These are phyloP conservation scores for Xiphias gladius DNA, from an alignment of 2,113 vertebrate species.

Conservation along the genomic window DNA sequence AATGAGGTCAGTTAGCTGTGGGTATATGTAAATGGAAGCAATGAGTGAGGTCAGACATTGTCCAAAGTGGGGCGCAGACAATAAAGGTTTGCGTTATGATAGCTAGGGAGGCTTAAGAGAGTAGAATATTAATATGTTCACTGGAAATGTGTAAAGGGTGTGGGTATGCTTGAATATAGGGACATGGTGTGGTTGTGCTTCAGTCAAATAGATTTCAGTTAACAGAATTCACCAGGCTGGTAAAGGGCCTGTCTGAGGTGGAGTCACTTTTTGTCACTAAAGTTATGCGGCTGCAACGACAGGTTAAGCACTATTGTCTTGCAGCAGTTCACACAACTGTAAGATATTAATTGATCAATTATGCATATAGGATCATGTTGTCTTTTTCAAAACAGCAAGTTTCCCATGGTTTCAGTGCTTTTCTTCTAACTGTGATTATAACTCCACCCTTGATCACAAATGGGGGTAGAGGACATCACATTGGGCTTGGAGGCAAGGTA, in stretches of 20 bases:
- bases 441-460: slow-evolving; percentile 37
- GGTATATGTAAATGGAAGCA: slow-evolving; percentile 57
- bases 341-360: neutral
- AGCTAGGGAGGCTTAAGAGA: slow-evolving; percentile 5
- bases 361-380: neutral
- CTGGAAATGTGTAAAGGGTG: slow-evolving; percentile 27
- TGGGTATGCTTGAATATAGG: neutral
- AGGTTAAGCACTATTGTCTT: neutral
- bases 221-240: neutral
- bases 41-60: slow-evolving; percentile 59
- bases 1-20: slow-evolving; percentile 72
- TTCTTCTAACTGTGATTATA: slow-evolving; percentile 14
- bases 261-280: neutral
- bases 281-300: neutral
- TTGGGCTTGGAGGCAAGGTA: slow-evolving; percentile 45
- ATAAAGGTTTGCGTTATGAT: slow-evolving; percentile 34
- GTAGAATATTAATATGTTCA: neutral
- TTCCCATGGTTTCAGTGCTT: slow-evolving; percentile 21
- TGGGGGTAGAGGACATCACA: slow-evolving; percentile 17
- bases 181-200: neutral
- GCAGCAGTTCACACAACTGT: neutral
- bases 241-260: slow-evolving; percentile 12
- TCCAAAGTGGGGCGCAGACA: slow-evolving; percentile 65
- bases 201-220: neutral
- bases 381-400: neutral